phyloP scores from a whole-genome alignment of 2,113 vertebrate genomes.

The Entomyzon cyanotis region DNA sequence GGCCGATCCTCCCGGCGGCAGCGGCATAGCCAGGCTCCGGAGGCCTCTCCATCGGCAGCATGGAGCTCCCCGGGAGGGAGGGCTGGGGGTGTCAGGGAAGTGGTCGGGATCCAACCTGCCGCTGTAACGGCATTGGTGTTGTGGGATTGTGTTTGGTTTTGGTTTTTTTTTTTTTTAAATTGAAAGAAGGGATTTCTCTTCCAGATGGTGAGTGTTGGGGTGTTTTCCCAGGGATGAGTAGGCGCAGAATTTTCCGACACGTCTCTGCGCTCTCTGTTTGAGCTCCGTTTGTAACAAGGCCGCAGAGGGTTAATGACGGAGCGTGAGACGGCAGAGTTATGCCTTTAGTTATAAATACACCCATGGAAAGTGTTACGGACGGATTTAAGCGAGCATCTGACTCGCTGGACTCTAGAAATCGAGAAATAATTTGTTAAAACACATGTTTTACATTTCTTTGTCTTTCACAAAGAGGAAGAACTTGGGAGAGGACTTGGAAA shows the following conservation, averaged over 20 bases:
- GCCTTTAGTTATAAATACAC: slow-evolving; percentile 47
- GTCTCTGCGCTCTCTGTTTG: not conserved
- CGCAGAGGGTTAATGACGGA: slow-evolving; percentile 22
- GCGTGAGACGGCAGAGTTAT: not conserved
- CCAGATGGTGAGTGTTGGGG: not conserved
- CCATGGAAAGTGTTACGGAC: slow-evolving; percentile 2
- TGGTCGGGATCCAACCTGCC: fast-evolving
- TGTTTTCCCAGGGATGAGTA: not conserved
- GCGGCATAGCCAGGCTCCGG: fast-evolving
- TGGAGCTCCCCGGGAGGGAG: not conserved
- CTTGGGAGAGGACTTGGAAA: not conserved
- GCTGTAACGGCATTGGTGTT: fast-evolving
- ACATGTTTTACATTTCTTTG: slow-evolving; percentile 23
- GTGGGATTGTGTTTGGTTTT: not conserved
- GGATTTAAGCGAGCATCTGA: not conserved
- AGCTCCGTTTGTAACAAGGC: not conserved
- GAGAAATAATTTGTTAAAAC: slow-evolving; percentile 33
- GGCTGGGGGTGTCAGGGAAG: not conserved
- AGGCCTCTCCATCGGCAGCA: not conserved
- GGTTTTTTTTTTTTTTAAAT: not conserved
- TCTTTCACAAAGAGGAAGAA: slow-evolving; percentile 19
- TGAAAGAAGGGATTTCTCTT: not conserved
- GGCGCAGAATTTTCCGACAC: not conserved
- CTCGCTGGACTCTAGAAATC: not conserved
- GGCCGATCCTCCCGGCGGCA: not conserved